Percentiles rank a stretch among this genome's conserved stretches.
These are phyloP conservation scores for Drosophila sp. DNA, from an alignment of 1,140 invertebrate genomes.

Conservation along the genomic window DNA sequence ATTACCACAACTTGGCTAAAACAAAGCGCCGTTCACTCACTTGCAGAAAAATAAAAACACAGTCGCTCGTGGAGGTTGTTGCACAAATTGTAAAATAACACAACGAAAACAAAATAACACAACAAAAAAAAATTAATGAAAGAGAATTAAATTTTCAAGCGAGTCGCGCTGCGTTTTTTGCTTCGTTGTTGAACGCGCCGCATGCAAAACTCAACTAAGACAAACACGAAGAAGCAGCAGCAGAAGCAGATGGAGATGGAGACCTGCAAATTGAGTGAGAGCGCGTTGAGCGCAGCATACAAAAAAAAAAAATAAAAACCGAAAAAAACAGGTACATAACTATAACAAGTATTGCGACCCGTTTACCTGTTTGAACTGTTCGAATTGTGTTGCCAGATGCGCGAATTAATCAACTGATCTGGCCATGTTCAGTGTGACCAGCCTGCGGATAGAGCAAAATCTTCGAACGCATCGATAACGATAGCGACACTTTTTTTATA, in stretches of 20 bases:
- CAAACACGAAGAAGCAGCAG: constrained; percentile 9
- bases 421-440: constrained; percentile 9
- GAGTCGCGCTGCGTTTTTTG: constrained; percentile 41
- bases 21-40: constrained; percentile 3
- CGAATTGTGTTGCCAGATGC: constrained; percentile 15
- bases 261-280: constrained; percentile 26
- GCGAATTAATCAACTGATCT: constrained; percentile 2
- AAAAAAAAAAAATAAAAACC: constrained; percentile 15
- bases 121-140: constrained; percentile 16
- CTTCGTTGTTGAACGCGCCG: constrained; percentile 58
- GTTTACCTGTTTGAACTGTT: constrained; percentile 39
- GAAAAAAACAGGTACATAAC: constrained; percentile 47
- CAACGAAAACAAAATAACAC: constrained; percentile 24
- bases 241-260: background rate
- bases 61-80: constrained; percentile 35
- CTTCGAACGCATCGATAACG: constrained; percentile 11
- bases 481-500: background rate
- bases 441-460: background rate
- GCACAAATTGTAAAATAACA: constrained; percentile 6
- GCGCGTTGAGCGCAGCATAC: background rate
- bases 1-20: background rate
- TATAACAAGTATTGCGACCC: constrained; percentile 42
- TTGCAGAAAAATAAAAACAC: constrained; percentile 4
- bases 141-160: constrained; percentile 7
- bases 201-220: constrained; percentile 64